A percentile compares a stretch with the other conserved stretches of the same genome.
Evolutionary conservation across 1,140 invertebrate genomes (phyloP).

Genomic region (Pachypsylla venusta): DNA sequence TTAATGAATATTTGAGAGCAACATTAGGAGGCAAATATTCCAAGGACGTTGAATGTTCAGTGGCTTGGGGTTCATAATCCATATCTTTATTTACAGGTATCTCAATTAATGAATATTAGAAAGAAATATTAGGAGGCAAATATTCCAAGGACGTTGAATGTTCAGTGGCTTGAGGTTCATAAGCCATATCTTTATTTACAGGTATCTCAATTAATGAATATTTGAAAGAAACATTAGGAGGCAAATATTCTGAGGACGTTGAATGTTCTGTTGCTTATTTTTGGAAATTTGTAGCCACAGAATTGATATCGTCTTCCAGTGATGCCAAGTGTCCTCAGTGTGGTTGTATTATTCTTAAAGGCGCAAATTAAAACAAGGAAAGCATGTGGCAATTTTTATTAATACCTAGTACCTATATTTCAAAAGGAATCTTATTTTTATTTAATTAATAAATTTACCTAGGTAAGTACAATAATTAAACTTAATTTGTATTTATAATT

Average conservation of each 20-base stretch:
- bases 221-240: background rate
- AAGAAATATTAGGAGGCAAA: background rate
- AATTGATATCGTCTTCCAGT: background rate
- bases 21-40: background rate
- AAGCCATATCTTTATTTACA: too few relatives aligned
- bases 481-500: too few relatives aligned
- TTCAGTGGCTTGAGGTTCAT: too few relatives aligned
- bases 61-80: too few relatives aligned
- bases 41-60: slow-evolving; percentile 3
- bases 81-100: too few relatives aligned
- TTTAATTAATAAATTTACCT: too few relatives aligned
- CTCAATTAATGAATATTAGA: background rate
- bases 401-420: too few relatives aligned
- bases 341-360: background rate
- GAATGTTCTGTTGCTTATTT: background rate
- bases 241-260: background rate
- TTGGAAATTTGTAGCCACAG: background rate
- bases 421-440: too few relatives aligned
- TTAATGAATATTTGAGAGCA: background rate
- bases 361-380: too few relatives aligned
- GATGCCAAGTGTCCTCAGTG: slow-evolving; percentile 1
- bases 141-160: slow-evolving; percentile 2
- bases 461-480: too few relatives aligned
- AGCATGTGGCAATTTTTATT: too few relatives aligned
- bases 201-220: background rate